Evolutionary conservation across 2,888 invertebrate genomes (phyloP).

Genomic region (Meiosimyza platycephala): DNA sequence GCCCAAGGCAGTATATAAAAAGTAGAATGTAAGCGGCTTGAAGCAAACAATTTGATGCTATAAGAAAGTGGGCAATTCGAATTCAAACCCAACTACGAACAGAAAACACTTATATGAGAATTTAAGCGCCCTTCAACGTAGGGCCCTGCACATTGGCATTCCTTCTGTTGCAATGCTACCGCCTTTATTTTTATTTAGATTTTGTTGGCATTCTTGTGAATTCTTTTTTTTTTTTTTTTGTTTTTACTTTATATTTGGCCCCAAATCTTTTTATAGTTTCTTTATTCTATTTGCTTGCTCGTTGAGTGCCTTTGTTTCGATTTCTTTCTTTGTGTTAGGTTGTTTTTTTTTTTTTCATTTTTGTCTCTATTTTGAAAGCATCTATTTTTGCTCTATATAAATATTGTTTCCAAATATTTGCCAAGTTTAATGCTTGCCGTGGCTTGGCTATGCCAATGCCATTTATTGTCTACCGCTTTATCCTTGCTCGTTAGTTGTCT

Average conservation of each 20-base stretch:
- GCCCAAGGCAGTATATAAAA: too few relatives aligned
- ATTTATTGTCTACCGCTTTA: slow-evolving; percentile 27
- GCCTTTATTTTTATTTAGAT: background rate
- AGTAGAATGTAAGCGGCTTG: too few relatives aligned
- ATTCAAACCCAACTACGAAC: too few relatives aligned
- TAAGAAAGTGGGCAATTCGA: too few relatives aligned
- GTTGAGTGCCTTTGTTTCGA: background rate
- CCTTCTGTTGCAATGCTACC: too few relatives aligned
- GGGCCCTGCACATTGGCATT: too few relatives aligned
- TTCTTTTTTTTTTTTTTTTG: background rate
- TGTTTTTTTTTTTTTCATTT: slow-evolving; percentile 12
- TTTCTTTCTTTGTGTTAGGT: background rate
- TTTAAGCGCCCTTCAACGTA: too few relatives aligned
- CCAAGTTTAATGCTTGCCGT: slow-evolving; percentile 22
- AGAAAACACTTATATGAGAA: too few relatives aligned
- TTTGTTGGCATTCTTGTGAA: background rate
- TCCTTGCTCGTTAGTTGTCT: background rate
- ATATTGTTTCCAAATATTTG: slow-evolving; percentile 19
- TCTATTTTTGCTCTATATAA: background rate
- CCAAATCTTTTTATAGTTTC: background rate
- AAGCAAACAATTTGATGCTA: too few relatives aligned
- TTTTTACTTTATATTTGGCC: background rate
- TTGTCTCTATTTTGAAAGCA: background rate
- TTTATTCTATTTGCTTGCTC: background rate
- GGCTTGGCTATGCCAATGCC: slow-evolving; percentile 15